These are phyloP conservation scores for Hemitrygon akajei DNA, from an alignment of 2,797 vertebrate genomes.

Conservation along the genomic window DNA sequence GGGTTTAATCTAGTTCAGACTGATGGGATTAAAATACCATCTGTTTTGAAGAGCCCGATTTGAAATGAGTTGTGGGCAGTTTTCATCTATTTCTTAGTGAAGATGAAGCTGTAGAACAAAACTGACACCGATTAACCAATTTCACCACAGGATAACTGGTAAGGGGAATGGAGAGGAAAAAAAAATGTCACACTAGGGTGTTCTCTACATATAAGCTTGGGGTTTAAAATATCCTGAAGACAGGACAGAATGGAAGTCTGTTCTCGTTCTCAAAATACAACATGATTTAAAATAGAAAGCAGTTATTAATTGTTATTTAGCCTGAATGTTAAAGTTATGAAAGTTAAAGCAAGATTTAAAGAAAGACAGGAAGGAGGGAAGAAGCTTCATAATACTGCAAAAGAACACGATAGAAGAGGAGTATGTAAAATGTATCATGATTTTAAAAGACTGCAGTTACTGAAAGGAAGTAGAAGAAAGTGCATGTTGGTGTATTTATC, in stretches of 20 bases:
- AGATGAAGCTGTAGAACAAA: neutral
- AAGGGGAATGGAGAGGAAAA: neutral
- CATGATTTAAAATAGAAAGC: neutral
- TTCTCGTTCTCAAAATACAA: neutral
- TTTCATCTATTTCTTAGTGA: neutral
- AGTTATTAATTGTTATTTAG: neutral
- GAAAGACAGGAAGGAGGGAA: neutral
- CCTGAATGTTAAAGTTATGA: neutral
- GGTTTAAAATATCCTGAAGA: neutral
- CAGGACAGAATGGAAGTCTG: neutral
- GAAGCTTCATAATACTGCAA: neutral
- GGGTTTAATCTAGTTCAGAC: neutral
- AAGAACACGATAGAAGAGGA: neutral
- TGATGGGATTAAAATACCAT: neutral
- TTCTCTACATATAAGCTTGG: neutral
- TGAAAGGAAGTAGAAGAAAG: neutral
- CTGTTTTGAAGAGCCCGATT: neutral
- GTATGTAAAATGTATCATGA: neutral
- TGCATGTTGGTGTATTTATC: neutral
- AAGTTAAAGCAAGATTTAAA: neutral
- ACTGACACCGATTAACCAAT: neutral
- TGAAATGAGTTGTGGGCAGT: neutral
- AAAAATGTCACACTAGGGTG: neutral
- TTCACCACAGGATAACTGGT: neutral
- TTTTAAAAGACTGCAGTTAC: neutral